Base-by-base conservation (phyloP, 2,113 vertebrate species). In the Pteropus alecto region DNA sequence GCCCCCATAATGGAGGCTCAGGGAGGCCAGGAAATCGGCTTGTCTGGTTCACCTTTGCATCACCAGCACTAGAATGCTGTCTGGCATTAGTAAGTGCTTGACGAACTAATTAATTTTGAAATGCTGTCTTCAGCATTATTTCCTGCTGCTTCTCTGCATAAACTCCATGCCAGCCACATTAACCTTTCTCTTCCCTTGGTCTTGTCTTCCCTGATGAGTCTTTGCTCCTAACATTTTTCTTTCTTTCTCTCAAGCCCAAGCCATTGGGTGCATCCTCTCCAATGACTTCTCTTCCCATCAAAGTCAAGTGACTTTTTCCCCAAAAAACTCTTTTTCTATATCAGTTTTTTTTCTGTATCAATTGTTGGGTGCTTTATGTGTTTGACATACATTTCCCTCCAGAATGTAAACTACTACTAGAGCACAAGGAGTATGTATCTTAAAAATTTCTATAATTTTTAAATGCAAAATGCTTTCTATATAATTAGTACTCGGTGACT, bases 331-430 rank as follows among this genome's bases (percentile, higher is more conserved):
- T 48, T 81, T 41, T 26, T 61, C 16, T 48, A 6, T 26, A 30
- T 24, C 67, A 51, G 1, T 46, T 58, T 38, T 22, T 56, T 88
- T 60, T 43, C 70, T 79, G 0, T 41, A 8, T 63, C 15, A 16
- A 4, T 14, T 54, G 11, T 82, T 67, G 61, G 56, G n/a, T n/a
- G 33, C 9, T 58, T 61, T 67, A 4, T 93, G 35, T 74, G 19
- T 61, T 81, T n/a, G 86, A 3, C 18, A 16, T 58, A 46, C 4
- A 1, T 33, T 95, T 65, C 35, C 68, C 30, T 96, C 54, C 28
- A 79, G 26, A 28, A 61, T 46, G 22, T 95, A 58, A 96, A 95
- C 67, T 93, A 1, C 67, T 93, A 1, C 51, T 85, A 48, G 43
- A 82, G 7, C 3, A 48, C 48, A 93, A 58, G 67, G 54, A 85